Conservation (phyloP, 1,140 invertebrate species). For the Pantala flavescens region DNA sequence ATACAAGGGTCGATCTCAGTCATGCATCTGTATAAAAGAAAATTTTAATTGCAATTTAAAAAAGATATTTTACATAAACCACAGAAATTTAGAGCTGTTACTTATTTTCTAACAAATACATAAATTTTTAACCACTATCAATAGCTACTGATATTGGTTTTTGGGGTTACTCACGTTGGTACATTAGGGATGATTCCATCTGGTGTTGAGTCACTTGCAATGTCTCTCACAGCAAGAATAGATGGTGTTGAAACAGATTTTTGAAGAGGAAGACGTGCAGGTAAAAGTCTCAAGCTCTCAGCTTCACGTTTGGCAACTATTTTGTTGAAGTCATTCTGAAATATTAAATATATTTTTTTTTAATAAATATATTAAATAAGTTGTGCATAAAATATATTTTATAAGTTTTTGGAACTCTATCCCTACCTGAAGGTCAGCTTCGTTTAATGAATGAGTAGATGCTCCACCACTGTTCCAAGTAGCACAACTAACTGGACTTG, state of each 20-base stretch:
- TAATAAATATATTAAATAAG: neutral
- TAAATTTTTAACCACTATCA: no score
- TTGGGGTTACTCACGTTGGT: neutral
- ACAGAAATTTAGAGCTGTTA: no score
- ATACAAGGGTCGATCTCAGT: no score
- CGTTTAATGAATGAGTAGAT: constrained; percentile 74
- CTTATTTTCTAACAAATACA: no score
- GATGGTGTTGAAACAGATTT: constrained; percentile 86
- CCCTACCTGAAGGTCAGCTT: constrained; percentile 65
- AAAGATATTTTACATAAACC: no score
- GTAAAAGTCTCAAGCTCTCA: constrained; percentile 49
- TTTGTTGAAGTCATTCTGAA: constrained; percentile 48
- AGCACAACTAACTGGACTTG: constrained; percentile 20
- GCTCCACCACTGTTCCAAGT: constrained; percentile 46
- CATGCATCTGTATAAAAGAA: no score
- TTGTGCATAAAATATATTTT: no score
- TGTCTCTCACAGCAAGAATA: constrained; percentile 58
- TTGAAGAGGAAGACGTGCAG: constrained; percentile 66
- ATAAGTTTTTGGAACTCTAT: no score
- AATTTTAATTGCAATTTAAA: no score
- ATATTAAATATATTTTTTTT: constrained; percentile 17
- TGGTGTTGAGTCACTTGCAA: constrained; percentile 27
- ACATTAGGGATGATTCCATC: neutral
- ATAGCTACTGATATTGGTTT: no score
- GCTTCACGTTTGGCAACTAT: constrained; percentile 46